phyloP scores from a whole-genome alignment of 2,113 vertebrate species.

The Equus quagga region DNA sequence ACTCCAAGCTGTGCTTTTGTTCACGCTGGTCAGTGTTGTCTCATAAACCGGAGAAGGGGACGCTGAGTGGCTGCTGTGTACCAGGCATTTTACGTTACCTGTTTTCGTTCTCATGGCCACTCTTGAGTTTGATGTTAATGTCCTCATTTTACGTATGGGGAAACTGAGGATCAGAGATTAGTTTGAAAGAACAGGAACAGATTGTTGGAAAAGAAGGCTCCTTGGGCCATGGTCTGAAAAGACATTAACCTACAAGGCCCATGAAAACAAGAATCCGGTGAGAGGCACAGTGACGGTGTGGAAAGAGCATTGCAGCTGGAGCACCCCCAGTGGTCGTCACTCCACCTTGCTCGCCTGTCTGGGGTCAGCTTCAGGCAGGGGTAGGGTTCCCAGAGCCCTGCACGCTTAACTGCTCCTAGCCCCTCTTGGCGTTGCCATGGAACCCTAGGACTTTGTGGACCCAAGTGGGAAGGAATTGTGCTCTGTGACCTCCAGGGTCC shows the following conservation, averaged over 20 bases:
- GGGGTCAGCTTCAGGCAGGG: not conserved
- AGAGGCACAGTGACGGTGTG: not conserved
- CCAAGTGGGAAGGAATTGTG: not conserved
- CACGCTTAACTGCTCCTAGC: not conserved
- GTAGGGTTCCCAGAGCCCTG: not conserved
- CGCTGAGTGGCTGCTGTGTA: not conserved
- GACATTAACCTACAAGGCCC: not conserved
- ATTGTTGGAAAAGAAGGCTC: constrained; percentile 15
- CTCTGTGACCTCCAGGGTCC: not conserved
- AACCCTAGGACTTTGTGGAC: not conserved
- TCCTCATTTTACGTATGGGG: not conserved
- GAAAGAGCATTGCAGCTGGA: not conserved
- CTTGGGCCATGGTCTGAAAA: not conserved
- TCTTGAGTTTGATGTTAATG: not conserved
- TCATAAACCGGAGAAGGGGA: not conserved
- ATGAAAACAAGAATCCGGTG: not conserved
- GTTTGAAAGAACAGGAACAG: not conserved
- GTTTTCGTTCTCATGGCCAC: not conserved
- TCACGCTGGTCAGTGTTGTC: not conserved
- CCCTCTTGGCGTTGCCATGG: not conserved
- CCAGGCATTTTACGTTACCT: not conserved
- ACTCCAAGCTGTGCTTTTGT: not conserved
- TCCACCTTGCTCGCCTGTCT: not conserved
- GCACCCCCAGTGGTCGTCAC: not conserved
- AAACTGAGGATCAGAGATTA: not conserved